These are phyloP conservation scores for Caenorhabditis sinica DNA, from an alignment of 2,888 invertebrate species.

Conservation along the genomic window DNA sequence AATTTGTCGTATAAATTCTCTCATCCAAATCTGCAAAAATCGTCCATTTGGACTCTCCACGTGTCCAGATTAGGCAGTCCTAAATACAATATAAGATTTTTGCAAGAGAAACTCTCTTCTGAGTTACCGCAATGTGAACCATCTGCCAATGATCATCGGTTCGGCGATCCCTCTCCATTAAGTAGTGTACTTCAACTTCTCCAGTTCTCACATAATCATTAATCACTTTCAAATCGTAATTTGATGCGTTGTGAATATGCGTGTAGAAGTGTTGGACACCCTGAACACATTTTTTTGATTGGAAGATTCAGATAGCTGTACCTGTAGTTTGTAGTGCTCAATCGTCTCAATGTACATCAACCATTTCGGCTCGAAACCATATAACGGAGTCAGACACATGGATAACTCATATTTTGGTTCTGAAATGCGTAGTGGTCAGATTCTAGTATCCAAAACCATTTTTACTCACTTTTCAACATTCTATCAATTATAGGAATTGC, in stretches of 20 bases:
- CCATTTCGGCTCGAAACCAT: conserved; percentile 57
- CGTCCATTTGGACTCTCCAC: conserved; percentile 51
- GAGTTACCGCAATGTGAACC: conserved; percentile 31
- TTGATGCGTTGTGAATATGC: conserved; percentile 20
- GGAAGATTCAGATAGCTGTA: no score
- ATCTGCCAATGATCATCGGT: conserved; percentile 39
- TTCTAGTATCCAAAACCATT: neutral
- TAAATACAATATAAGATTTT: no score
- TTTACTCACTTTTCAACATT: conserved; percentile 23
- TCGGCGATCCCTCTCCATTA: conserved; percentile 27
- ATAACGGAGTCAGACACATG: conserved; percentile 47
- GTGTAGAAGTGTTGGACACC: conserved; percentile 54
- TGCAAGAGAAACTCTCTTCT: no score
- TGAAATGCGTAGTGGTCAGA: neutral
- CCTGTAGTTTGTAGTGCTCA: conserved; percentile 59
- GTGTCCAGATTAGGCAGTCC: conserved; percentile 25
- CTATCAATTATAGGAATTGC: conserved; percentile 40
- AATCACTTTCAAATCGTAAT: conserved; percentile 33
- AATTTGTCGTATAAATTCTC: conserved; percentile 42
- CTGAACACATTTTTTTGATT: no score
- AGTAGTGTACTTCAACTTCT: conserved; percentile 39
- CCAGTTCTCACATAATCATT: conserved; percentile 53
- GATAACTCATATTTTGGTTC: conserved; percentile 49
- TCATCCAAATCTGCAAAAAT: conserved; percentile 57
- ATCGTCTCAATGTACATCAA: conserved; percentile 44